These are phyloP conservation scores for Drosophila mayaguana DNA, from an alignment of 2,888 invertebrate species.

Conservation along the genomic window DNA sequence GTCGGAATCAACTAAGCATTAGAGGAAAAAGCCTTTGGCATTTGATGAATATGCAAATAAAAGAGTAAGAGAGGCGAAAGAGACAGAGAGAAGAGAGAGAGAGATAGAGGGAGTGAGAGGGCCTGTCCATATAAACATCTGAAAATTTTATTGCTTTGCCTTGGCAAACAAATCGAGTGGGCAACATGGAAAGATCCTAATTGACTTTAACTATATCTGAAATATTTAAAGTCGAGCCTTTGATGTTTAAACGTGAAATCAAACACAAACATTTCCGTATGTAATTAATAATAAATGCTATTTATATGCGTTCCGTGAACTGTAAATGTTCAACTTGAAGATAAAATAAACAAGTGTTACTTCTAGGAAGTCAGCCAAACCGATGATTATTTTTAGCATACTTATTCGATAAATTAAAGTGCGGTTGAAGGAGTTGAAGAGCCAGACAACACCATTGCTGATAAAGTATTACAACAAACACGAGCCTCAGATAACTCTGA, in stretches of 20 bases:
- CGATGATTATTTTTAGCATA: constrained; percentile 4
- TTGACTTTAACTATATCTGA: constrained; percentile 1
- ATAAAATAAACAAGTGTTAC: background rate
- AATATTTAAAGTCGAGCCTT: background rate
- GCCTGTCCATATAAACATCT: background rate
- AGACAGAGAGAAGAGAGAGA: too few relatives aligned
- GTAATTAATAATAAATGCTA: background rate
- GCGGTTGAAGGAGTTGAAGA: background rate
- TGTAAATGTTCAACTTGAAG: background rate
- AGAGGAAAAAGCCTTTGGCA: constrained; percentile 15
- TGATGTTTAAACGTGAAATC: background rate
- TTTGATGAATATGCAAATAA: constrained; percentile 21
- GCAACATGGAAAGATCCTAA: background rate
- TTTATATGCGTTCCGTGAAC: background rate
- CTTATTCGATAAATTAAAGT: background rate
- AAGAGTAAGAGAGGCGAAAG: background rate
- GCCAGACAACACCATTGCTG: background rate
- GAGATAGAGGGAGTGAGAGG: background rate
- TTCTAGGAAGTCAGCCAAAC: background rate
- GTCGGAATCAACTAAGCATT: constrained; percentile 16
- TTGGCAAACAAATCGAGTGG: constrained; percentile 3
- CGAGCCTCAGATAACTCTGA: background rate
- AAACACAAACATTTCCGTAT: background rate
- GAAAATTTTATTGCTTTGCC: constrained; percentile 5
- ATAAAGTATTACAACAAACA: background rate